These are phyloP conservation scores for Hylomyscus alleni DNA, from an alignment of 2,797 vertebrate species.

Conservation along the genomic window DNA sequence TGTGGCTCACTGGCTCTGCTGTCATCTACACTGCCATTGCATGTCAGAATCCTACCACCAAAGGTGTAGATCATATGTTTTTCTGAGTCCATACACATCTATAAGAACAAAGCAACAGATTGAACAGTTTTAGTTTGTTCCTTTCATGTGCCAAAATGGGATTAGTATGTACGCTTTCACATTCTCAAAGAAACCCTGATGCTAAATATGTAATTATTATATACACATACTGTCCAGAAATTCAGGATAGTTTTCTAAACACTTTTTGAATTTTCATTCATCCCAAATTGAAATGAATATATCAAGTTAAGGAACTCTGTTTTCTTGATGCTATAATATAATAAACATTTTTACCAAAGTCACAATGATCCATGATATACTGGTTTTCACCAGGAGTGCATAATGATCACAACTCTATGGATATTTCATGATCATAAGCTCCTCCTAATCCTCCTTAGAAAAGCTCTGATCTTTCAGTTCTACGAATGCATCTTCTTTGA, in stretches of 20 bases:
- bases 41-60: constrained; percentile 97
- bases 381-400: constrained; percentile 23
- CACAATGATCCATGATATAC: constrained; percentile 18
- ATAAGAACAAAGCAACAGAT: constrained; percentile 66
- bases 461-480: constrained; percentile 8
- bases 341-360: constrained; percentile 54
- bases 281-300: constrained; percentile 32
- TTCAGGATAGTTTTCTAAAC: constrained; percentile 46
- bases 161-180: constrained; percentile 28
- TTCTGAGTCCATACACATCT: constrained; percentile 99
- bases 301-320: constrained; percentile 35
- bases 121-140: constrained; percentile 62
- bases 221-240: constrained; percentile 38
- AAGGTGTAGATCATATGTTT: constrained; percentile 99
- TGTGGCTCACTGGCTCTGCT: constrained; percentile 97
- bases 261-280: constrained; percentile 57
- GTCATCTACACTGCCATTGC: constrained; percentile 97
- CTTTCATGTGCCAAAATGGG: constrained; percentile 10
- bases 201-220: constrained; percentile 33
- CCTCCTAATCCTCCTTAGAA: neutral
- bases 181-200: constrained; percentile 36
- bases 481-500: constrained; percentile 32
- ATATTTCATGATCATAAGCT: neutral
- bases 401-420: neutral
- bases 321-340: constrained; percentile 25